Percentiles rank a stretch among this genome's conserved stretches.
Conservation (phyloP, 2,797 vertebrate genomes). For the Lagorchestes hirsutus region DNA sequence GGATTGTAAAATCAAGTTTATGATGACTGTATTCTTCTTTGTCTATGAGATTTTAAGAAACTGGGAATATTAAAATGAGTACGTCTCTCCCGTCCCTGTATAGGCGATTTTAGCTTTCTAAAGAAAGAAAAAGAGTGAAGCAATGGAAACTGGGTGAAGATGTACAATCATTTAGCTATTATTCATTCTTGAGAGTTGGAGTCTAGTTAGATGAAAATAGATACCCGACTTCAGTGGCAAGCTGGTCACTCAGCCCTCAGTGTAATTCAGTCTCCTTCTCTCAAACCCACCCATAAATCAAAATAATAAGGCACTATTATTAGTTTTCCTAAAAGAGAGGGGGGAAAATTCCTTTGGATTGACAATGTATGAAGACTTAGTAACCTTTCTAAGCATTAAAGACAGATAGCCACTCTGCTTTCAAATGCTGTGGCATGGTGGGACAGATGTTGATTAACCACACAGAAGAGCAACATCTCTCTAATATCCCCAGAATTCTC, state of each 20-base stretch:
- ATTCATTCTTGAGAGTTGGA: slow-evolving; percentile 71
- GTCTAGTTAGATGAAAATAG: slow-evolving; percentile 77
- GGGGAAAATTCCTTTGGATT: slow-evolving; percentile 67
- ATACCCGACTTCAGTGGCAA: slow-evolving; percentile 77
- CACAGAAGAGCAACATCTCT: slow-evolving; percentile 66
- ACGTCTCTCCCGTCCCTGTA: not conserved
- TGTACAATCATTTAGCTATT: slow-evolving; percentile 51
- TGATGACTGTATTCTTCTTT: slow-evolving; percentile 33
- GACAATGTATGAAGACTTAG: slow-evolving; percentile 75
- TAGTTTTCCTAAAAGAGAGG: slow-evolving; percentile 68
- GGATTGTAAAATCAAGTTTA: slow-evolving; percentile 57
- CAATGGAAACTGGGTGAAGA: slow-evolving; percentile 54
- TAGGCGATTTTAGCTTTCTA: slow-evolving; percentile 10
- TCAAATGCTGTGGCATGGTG: slow-evolving; percentile 56
- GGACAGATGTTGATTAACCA: slow-evolving; percentile 70
- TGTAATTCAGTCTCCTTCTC: slow-evolving; percentile 79
- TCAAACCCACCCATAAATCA: slow-evolving; percentile 79
- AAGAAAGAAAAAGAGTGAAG: slow-evolving; percentile 31
- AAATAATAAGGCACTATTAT: slow-evolving; percentile 70
- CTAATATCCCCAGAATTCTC: not conserved
- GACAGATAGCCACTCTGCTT: slow-evolving; percentile 72
- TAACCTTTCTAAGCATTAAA: slow-evolving; percentile 76
- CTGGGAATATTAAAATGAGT: not conserved
- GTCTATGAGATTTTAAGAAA: slow-evolving; percentile 45
- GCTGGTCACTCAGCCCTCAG: slow-evolving; percentile 72